These are phyloP conservation scores for Scrobipalpa costella DNA, from an alignment of 2,888 invertebrate genomes.

Conservation along the genomic window DNA sequence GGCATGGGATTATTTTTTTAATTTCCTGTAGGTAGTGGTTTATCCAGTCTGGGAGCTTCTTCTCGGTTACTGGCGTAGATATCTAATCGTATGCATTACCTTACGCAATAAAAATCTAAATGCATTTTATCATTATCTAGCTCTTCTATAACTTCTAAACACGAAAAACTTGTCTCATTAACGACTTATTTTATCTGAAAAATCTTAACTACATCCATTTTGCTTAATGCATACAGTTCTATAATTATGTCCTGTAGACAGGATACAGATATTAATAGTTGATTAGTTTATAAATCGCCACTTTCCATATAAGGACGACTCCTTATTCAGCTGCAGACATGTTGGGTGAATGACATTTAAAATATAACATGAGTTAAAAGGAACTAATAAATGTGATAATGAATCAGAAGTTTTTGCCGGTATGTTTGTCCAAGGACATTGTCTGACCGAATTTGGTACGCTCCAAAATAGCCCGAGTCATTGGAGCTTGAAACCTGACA, in stretches of 20 bases:
- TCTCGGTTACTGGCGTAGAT: neutral
- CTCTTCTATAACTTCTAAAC: neutral
- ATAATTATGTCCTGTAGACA: neutral
- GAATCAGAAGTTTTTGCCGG: conserved; percentile 29
- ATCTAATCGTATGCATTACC: conserved; percentile 11
- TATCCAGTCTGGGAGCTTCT: neutral
- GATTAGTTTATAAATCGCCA: conserved; percentile 16
- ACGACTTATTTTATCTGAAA: conserved; percentile 13
- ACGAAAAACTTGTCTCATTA: conserved; percentile 14
- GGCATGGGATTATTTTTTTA: neutral
- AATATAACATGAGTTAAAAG: neutral
- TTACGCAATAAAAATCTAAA: conserved; percentile 8
- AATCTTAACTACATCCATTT: conserved; percentile 9
- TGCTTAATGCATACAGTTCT: conserved; percentile 13
- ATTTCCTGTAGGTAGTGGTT: neutral
- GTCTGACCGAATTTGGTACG: conserved; percentile 28
- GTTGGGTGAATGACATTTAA: conserved; percentile 24
- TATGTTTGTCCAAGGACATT: conserved; percentile 31
- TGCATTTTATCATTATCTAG: neutral
- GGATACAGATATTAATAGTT: conserved; percentile 15
- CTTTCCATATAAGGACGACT: conserved; percentile 8
- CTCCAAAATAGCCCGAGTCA: conserved; percentile 21
- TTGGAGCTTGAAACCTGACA: conserved; percentile 20
- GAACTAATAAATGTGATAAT: conserved; percentile 2
- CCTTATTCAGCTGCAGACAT: neutral